Percentiles rank a stretch among this genome's conserved stretches.
These are phyloP conservation scores for Isaurus tuberculatus DNA, from an alignment of 92 coral and sea anemone genomes.

Conservation along the genomic window DNA sequence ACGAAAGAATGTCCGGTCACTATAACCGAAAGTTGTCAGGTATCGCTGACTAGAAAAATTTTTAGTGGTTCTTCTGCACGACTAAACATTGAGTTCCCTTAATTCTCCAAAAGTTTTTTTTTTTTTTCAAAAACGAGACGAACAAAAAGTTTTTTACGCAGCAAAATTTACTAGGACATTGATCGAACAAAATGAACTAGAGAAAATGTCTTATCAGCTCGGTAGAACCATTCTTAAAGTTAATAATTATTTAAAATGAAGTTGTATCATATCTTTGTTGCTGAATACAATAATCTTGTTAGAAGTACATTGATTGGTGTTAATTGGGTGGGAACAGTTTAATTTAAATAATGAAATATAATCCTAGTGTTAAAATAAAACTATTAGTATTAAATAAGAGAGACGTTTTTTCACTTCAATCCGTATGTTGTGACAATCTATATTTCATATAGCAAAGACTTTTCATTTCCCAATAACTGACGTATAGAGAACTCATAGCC, in stretches of 20 bases:
- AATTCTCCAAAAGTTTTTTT: too few species aligned
- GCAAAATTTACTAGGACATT: background rate
- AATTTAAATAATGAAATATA: conserved; percentile 29
- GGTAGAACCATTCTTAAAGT: background rate
- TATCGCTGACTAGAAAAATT: background rate
- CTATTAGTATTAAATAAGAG: conserved; percentile 27
- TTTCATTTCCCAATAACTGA: background rate
- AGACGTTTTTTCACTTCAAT: conserved; percentile 30
- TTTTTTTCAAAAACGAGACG: background rate
- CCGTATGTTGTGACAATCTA: conserved; percentile 15
- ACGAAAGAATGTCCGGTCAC: background rate
- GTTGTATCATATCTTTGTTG: background rate
- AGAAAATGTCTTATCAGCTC: background rate
- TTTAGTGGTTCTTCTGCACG: background rate
- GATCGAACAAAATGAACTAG: background rate
- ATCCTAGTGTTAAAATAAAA: conserved; percentile 37
- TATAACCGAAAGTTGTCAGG: background rate
- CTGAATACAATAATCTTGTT: background rate
- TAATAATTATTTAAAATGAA: background rate
- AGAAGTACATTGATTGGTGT: conserved; percentile 14
- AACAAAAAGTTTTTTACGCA: background rate
- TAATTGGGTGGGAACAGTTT: conserved; percentile 9
- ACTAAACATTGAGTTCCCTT: too few species aligned
- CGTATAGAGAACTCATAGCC: too few species aligned
- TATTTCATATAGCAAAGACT: conserved; percentile 1